phyloP scores from a whole-genome alignment of 2,888 invertebrate genomes.

The Tuberolachnus salignus region DNA sequence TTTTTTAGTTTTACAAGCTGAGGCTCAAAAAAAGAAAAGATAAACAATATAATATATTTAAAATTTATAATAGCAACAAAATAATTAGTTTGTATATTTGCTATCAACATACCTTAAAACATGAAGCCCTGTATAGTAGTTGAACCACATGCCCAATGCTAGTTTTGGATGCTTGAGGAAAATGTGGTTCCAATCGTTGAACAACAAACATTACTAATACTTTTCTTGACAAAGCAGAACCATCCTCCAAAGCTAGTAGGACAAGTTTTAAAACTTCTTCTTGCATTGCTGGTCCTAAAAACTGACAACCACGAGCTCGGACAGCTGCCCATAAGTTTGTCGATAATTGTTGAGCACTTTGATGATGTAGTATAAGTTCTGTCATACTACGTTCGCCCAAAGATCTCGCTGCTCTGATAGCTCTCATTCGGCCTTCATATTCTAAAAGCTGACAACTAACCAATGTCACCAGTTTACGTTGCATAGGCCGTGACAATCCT shows the following conservation, averaged over 20 bases:
- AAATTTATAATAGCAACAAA: too few relatives aligned
- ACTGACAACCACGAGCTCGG: conserved; percentile 94
- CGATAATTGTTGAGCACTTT: conserved; percentile 92
- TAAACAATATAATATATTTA: too few relatives aligned
- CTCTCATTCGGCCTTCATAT: conserved; percentile 81
- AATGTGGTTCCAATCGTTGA: conserved; percentile 92
- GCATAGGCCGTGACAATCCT: conserved; percentile 87
- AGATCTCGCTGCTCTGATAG: conserved; percentile 84
- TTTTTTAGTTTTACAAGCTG: too few relatives aligned
- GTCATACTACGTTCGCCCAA: conserved; percentile 93
- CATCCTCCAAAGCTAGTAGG: conserved; percentile 90
- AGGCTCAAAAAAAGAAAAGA: too few relatives aligned
- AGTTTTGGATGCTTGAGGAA: conserved; percentile 96
- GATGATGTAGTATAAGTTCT: conserved; percentile 91
- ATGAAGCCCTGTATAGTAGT: conserved; percentile 94
- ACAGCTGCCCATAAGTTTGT: conserved; percentile 98
- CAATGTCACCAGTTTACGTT: conserved; percentile 89
- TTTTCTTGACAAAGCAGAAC: conserved; percentile 89
- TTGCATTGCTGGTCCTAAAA: conserved; percentile 99
- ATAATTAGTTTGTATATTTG: background rate
- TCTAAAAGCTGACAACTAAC: conserved; percentile 92
- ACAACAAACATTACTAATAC: conserved; percentile 98
- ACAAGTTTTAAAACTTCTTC: conserved; percentile 96
- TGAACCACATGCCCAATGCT: conserved; percentile 99
- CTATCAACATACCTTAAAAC: conserved; percentile 80